A percentile compares a stretch with the other conserved stretches of the same genome.
Conservation (phyloP, 2,888 invertebrate genomes). For the Melinopterus prodromus region DNA sequence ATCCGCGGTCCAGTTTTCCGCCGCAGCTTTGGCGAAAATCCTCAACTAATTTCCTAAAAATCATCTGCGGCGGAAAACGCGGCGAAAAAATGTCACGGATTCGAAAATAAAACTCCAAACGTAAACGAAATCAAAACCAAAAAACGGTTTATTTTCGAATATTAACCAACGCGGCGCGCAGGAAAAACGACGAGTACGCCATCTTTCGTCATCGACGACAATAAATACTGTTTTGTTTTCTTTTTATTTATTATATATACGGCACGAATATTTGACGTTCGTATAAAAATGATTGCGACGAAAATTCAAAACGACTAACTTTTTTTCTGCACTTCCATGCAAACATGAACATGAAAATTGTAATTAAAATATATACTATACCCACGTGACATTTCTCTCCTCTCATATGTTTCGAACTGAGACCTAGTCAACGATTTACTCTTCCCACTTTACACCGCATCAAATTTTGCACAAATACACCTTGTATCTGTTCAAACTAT, state of each 20-base stretch:
- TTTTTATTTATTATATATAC: background rate
- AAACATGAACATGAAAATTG: constrained; percentile 4
- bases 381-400: background rate
- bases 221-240: background rate
- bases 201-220: background rate
- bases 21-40: background rate
- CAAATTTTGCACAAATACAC: no score
- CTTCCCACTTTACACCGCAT: no score
- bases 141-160: background rate
- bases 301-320: background rate
- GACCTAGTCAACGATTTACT: no score
- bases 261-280: background rate
- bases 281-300: background rate
- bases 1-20: background rate
- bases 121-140: background rate
- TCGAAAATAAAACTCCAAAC: background rate
- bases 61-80: background rate
- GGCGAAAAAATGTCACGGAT: background rate
- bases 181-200: no score
- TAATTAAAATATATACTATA: constrained; percentile 4
- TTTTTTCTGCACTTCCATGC: background rate
- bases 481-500: no score
- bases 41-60: background rate
- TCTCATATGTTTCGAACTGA: background rate
- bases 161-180: no score